Evolutionary conservation across 2,888 invertebrate species (phyloP), one percentile per base, ranked within the genome.

Genomic region (Tridacna gigas): DNA sequence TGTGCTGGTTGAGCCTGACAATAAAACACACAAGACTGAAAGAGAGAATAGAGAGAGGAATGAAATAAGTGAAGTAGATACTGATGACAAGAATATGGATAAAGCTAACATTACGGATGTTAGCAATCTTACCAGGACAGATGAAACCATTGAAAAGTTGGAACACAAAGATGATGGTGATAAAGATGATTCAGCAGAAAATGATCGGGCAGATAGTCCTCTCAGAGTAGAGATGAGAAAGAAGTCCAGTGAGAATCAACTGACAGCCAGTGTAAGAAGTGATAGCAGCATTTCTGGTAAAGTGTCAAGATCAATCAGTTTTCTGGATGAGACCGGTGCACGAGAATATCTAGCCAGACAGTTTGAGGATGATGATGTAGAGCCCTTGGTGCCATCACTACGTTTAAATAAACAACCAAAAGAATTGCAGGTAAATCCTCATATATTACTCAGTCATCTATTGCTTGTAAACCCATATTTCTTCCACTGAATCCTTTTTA

Each of bases 291-390:
- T 56, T 1, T 76, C 76, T 25, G 28, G 78, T n/a, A 82, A 77
- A 28, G 48, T 81, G 15, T 74, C 79, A 28, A 87, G 79, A 60
- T 86, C 89, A 11, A 88, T 75, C 56, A 89, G 84, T 80, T 97
- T 97, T 93, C 96, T 97, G n/a, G 97, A 97, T 93, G 97, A 97
- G 47, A 97, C 97, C 95, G 97, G 97, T 69, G 97, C 97, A 5
- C 96, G 96, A 90, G 97, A 97, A 91, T 97, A 97, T 95, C 94
- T 97, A 75, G 97, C 97, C 25, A 96, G 96, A 89, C 97, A 97
- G 83, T 90, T 91, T 82, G 87, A 90, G 47, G 91, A 91, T 67
- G 90, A 90, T 63, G 76, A 74, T 47, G n/a, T 65, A 7, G 75
- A 77, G 66, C 73, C 67, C 25, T 20, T 60, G 47, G 48, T 25